Conservation (phyloP, 2,113 vertebrate genomes). For the Cyprinus carpio region DNA sequence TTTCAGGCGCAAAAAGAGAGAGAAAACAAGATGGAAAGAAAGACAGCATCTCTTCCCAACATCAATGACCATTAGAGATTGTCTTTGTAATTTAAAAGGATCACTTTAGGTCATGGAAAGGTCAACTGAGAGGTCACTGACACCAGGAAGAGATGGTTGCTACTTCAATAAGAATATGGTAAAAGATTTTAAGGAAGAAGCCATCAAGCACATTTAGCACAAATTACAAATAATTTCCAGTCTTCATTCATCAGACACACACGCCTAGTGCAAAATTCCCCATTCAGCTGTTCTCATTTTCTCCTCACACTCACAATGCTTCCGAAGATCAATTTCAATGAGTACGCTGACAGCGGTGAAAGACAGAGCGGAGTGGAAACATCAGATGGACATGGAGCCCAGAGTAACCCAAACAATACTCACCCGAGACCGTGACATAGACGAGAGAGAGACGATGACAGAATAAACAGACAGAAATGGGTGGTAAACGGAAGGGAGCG, state of each 20-base stretch:
- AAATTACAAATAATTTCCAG: no score
- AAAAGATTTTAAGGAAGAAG: slow-evolving; percentile 21
- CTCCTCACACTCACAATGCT: slow-evolving; percentile 10
- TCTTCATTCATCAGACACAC: no score
- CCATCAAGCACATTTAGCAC: slow-evolving; percentile 20
- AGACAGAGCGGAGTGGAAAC: slow-evolving; percentile 25
- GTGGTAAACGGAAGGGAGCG: neutral
- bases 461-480: neutral
- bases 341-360: neutral
- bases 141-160: neutral
- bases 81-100: neutral
- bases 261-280: neutral
- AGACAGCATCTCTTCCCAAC: slow-evolving; percentile 23
- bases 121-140: slow-evolving; percentile 1
- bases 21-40: slow-evolving; percentile 25
- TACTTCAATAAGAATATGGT: neutral
- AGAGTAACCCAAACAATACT: neutral
- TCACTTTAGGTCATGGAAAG: neutral
- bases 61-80: slow-evolving; percentile 6
- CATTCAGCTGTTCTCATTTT: slow-evolving; percentile 32
- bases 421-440: neutral
- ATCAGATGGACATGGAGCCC: neutral
- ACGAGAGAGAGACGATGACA: neutral
- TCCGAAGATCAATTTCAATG: slow-evolving; percentile 35
- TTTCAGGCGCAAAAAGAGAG: slow-evolving; percentile 17